Evolutionary conservation across 2,888 invertebrate genomes (phyloP).

Genomic region (Ochropleura plecta): DNA sequence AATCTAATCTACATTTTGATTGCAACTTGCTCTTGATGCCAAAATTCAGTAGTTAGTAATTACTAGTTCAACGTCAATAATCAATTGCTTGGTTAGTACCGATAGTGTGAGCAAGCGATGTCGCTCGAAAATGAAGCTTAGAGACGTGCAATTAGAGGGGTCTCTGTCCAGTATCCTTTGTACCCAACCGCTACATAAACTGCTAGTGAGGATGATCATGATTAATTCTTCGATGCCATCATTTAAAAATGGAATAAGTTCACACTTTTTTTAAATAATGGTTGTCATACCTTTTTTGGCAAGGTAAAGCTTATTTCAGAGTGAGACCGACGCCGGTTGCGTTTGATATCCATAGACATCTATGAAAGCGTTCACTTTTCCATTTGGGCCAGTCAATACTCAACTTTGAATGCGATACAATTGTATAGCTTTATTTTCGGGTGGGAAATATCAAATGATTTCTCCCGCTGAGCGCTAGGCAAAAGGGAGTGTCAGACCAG

Average conservation of each 20-base stretch:
- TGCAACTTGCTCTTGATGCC: background rate
- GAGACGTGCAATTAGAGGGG: conserved; percentile 27
- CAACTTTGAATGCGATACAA: too few relatives aligned
- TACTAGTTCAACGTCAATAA: conserved; percentile 34
- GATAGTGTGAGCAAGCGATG: conserved; percentile 6
- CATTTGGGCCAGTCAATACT: too few relatives aligned
- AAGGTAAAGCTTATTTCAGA: too few relatives aligned
- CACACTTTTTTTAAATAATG: background rate
- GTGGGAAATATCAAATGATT: too few relatives aligned
- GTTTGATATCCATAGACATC: too few relatives aligned
- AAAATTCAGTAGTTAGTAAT: conserved; percentile 29
- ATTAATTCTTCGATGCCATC: conserved; percentile 18
- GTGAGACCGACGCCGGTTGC: too few relatives aligned
- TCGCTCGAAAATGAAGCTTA: conserved; percentile 29
- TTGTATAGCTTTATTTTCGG: too few relatives aligned
- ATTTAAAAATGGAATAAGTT: background rate
- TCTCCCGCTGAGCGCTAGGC: too few relatives aligned
- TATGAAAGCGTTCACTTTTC: too few relatives aligned
- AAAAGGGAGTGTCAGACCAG: too few relatives aligned
- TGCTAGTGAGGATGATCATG: background rate
- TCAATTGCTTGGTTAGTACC: conserved; percentile 26
- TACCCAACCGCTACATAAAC: conserved; percentile 1
- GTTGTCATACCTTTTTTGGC: background rate
- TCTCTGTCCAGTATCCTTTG: conserved; percentile 32
- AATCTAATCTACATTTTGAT: background rate